phyloP scores from a whole-genome alignment of 2,113 vertebrate genomes.

The Struthio camelus region DNA sequence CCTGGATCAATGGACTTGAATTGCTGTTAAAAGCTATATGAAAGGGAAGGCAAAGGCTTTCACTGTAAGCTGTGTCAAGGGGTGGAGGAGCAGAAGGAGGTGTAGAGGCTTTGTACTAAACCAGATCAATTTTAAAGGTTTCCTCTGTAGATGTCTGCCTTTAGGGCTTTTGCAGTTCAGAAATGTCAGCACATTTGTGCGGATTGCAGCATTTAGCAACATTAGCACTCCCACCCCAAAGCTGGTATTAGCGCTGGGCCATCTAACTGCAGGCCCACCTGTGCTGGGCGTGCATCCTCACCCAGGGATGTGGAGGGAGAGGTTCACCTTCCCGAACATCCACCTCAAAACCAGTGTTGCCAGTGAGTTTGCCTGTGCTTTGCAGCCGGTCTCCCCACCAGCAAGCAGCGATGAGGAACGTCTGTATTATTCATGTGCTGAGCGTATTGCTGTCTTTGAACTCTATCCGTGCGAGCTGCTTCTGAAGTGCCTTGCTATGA shows the following conservation, averaged over 20 bases:
- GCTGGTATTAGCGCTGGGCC: neutral
- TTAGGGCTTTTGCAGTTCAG: constrained; percentile 52
- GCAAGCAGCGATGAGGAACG: neutral
- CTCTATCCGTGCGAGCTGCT: too few species aligned
- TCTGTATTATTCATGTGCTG: neutral
- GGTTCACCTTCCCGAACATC: neutral
- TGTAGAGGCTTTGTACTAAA: constrained; percentile 45
- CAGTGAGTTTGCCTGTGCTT: neutral
- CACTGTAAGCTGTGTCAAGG: constrained; percentile 51
- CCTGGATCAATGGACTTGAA: constrained; percentile 59
- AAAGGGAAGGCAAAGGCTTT: constrained; percentile 57
- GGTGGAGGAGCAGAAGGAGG: neutral
- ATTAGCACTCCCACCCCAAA: neutral
- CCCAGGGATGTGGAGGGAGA: neutral
- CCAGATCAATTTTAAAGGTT: constrained; percentile 70
- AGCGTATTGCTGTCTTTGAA: too few species aligned
- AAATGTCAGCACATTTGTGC: constrained; percentile 51
- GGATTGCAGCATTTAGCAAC: constrained; percentile 33
- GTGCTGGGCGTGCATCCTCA: fast-evolving
- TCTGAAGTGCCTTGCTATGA: neutral
- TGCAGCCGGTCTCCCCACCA: too few species aligned
- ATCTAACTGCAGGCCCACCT: neutral
- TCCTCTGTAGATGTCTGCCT: constrained; percentile 5
- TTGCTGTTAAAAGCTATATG: constrained; percentile 46
- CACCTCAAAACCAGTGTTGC: fast-evolving